These are phyloP conservation scores for Megatriorchis doriae DNA, from an alignment of 2,113 vertebrate species.

Conservation along the genomic window DNA sequence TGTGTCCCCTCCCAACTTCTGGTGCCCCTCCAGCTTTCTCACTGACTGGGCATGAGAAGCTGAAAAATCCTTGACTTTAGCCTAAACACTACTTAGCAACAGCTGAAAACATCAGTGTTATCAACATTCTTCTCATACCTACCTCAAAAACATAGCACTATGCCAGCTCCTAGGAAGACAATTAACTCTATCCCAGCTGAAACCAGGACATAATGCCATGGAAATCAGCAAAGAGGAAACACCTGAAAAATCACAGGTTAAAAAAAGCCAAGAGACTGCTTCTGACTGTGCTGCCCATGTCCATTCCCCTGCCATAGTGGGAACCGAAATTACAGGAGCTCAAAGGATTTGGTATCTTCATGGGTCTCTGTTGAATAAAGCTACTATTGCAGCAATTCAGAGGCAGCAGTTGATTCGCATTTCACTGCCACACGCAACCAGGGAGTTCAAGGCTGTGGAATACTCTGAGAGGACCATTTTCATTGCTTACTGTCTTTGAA, in stretches of 20 bases:
- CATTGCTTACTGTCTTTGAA: not conserved
- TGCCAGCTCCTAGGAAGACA: no score
- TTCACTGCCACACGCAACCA: not conserved
- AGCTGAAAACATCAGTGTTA: no score
- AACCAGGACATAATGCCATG: no score
- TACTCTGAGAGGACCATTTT: not conserved
- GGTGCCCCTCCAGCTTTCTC: no score
- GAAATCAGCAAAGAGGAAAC: not conserved
- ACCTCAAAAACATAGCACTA: no score
- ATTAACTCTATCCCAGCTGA: no score
- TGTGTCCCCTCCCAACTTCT: no score
- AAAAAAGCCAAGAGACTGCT: not conserved
- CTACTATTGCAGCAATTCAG: not conserved
- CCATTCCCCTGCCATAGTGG: not conserved
- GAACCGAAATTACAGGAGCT: not conserved
- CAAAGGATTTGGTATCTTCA: not conserved
- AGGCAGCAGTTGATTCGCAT: not conserved
- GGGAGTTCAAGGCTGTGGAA: not conserved
- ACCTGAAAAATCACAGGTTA: not conserved
- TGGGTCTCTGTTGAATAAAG: not conserved
- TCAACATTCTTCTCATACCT: no score
- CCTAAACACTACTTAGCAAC: no score
- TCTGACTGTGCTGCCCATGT: not conserved
- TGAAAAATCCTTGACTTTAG: no score
- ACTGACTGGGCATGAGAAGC: no score